Percentiles rank a stretch among this genome's conserved stretches.
Conservation (phyloP, 1,140 invertebrate genomes). For the Bombus huntii region DNA sequence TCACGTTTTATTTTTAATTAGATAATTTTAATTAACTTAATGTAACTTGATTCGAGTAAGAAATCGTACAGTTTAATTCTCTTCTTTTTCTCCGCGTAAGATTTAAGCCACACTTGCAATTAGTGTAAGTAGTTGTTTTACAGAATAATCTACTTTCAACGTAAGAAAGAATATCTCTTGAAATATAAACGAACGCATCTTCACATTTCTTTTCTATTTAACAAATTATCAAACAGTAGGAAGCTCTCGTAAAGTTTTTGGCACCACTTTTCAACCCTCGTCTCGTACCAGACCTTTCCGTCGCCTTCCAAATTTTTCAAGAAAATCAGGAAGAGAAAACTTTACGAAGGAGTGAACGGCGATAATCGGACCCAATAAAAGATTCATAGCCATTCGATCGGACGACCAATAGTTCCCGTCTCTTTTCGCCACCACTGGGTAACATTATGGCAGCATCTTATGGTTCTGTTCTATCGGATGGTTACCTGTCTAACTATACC, state of each 20-base stretch:
- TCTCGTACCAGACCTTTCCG: background rate
- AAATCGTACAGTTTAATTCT: background rate
- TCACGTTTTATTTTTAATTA: background rate
- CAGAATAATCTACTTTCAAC: too few species aligned
- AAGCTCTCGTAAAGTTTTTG: background rate
- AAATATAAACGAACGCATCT: background rate
- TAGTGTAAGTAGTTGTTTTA: too few species aligned
- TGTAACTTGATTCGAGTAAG: background rate
- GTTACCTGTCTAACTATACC: too few species aligned
- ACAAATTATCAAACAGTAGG: background rate
- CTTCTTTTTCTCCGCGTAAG: too few species aligned
- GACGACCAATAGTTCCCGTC: background rate
- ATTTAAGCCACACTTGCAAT: too few species aligned
- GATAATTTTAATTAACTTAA: background rate
- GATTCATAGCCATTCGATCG: conserved; percentile 22
- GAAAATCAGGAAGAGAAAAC: background rate
- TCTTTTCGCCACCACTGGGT: conserved; percentile 34
- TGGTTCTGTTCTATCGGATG: background rate
- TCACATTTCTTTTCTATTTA: background rate
- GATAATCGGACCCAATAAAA: conserved; percentile 21
- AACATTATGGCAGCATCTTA: conserved; percentile 53
- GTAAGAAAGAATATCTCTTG: background rate
- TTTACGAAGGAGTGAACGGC: too few species aligned
- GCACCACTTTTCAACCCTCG: too few species aligned
- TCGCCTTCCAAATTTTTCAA: background rate